These are phyloP conservation scores for Abrostola tripartita DNA, from an alignment of 2,888 invertebrate species.

Conservation along the genomic window DNA sequence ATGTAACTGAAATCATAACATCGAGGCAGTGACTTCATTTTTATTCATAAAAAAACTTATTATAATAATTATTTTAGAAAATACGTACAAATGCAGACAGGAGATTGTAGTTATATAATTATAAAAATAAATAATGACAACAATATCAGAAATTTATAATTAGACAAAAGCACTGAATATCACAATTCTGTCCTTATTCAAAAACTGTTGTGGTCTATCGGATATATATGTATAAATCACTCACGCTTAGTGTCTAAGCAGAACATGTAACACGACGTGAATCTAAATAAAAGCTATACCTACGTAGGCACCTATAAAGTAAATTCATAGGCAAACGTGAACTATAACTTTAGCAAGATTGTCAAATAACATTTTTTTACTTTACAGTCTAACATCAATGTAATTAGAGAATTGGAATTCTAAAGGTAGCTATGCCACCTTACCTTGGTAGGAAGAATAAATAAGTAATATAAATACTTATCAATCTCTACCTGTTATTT, in stretches of 20 bases:
- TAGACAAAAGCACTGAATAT: constrained; percentile 75
- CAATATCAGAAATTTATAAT: constrained; percentile 63
- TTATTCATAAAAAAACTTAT: constrained; percentile 49
- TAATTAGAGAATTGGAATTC: too few species aligned
- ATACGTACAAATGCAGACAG: constrained; percentile 67
- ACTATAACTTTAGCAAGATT: too few species aligned
- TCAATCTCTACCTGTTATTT: too few species aligned
- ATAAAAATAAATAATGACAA: constrained; percentile 61
- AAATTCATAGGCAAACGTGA: too few species aligned
- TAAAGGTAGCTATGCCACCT: too few species aligned
- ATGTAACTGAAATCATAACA: constrained; percentile 9
- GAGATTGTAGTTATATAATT: constrained; percentile 55
- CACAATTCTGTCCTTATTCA: constrained; percentile 75
- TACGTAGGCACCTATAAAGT: too few species aligned
- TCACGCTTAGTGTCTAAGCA: background rate
- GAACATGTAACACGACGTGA: background rate
- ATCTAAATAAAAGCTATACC: too few species aligned
- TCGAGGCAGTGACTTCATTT: constrained; percentile 52
- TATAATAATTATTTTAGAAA: constrained; percentile 55
- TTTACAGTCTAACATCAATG: too few species aligned
- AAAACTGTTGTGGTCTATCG: constrained; percentile 6
- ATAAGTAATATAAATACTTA: too few species aligned
- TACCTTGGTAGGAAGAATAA: too few species aligned
- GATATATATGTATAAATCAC: background rate
- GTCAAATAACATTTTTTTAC: too few species aligned